Conservation (phyloP, 1,140 invertebrate genomes). For the Pseudoatta argentina region DNA sequence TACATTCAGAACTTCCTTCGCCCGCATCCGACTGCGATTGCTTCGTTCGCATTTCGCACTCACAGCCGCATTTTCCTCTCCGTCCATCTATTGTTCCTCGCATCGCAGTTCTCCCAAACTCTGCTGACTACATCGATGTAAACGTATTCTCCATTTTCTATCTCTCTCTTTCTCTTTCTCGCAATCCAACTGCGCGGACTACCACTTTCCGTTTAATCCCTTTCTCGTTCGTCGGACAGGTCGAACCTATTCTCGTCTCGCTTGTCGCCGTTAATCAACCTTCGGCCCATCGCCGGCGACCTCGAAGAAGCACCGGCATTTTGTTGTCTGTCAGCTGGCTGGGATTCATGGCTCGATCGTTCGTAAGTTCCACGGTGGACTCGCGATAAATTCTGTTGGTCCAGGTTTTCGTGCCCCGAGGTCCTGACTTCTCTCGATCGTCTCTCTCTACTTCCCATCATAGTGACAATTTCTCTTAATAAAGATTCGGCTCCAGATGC, state of each 20-base stretch:
- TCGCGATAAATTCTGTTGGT: constrained; percentile 31
- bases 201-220: constrained; percentile 47
- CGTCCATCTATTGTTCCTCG: constrained; percentile 39
- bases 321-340: constrained; percentile 52
- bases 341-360: constrained; percentile 50
- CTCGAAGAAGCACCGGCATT: constrained; percentile 53
- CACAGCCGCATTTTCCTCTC: constrained; percentile 43
- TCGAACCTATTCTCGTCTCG: constrained; percentile 47
- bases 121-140: constrained; percentile 32
- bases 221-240: constrained; percentile 28
- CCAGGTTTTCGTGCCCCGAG: constrained; percentile 7
- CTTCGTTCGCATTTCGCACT: background rate
- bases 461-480: constrained; percentile 40
- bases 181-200: constrained; percentile 16
- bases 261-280: constrained; percentile 69
- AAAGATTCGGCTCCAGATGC: background rate
- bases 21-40: background rate
- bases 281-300: constrained; percentile 26
- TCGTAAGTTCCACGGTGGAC: constrained; percentile 6
- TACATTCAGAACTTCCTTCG: constrained; percentile 51
- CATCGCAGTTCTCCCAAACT: constrained; percentile 22
- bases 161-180: background rate
- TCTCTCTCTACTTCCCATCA: background rate
- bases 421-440: constrained; percentile 1
- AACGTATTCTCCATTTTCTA: background rate